Evolutionary conservation across 2,888 invertebrate genomes (phyloP).

Genomic region (Tetranychus piercei): DNA sequence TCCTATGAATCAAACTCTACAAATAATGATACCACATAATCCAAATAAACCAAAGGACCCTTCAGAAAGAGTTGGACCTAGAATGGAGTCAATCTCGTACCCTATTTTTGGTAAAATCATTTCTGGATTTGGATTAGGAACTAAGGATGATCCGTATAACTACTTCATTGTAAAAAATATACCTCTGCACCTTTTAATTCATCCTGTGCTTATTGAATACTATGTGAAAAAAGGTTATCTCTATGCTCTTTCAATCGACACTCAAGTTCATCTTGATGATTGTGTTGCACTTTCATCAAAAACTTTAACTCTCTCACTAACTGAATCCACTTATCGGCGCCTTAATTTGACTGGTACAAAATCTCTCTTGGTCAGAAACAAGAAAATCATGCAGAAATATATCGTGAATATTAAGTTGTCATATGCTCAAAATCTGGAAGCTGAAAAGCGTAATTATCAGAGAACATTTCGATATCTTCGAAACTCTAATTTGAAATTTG

Average conservation of each 20-base stretch:
- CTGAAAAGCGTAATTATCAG: slow-evolving; percentile 14
- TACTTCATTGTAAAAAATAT: neutral
- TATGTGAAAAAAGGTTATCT: slow-evolving; percentile 12
- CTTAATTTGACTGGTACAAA: slow-evolving; percentile 17
- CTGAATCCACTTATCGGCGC: slow-evolving; percentile 17
- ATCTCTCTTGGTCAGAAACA: slow-evolving; percentile 17
- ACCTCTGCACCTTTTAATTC: slow-evolving; percentile 10
- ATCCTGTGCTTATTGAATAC: slow-evolving; percentile 2
- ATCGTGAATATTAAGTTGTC: slow-evolving; percentile 18
- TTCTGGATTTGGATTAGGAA: neutral
- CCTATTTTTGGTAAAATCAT: neutral
- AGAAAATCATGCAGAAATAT: slow-evolving; percentile 18
- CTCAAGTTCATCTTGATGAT: slow-evolving; percentile 1
- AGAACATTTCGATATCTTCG: slow-evolving; percentile 16
- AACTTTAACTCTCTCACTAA: slow-evolving; percentile 18
- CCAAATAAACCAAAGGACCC: neutral
- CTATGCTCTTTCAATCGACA: slow-evolving; percentile 4
- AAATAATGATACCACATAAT: slow-evolving; percentile 1
- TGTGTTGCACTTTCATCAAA: slow-evolving; percentile 15
- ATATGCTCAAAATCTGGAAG: neutral
- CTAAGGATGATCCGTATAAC: neutral
- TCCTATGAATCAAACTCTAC: neutral
- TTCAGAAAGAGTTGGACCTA: slow-evolving; percentile 1
- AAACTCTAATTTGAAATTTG: slow-evolving; percentile 15
- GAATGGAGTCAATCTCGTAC: neutral